Conservation (phyloP, 2,113 vertebrate species). For the Thomomys bottae region DNA sequence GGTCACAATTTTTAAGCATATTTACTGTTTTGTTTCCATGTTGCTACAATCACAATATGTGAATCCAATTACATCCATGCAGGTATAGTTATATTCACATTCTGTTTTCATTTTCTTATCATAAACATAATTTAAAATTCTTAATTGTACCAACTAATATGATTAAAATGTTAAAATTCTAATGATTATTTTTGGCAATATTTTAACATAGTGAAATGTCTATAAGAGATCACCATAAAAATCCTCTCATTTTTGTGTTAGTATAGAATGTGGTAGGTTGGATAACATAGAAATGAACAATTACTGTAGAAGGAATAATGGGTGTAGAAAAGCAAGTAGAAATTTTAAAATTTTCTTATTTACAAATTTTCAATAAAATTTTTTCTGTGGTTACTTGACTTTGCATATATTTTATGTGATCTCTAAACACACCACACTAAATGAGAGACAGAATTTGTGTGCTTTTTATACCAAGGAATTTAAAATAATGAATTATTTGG, state of each 20-base stretch:
- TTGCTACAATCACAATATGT: neutral
- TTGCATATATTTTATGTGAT: neutral
- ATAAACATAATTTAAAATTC: neutral
- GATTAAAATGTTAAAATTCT: neutral
- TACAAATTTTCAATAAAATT: neutral
- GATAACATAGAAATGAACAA: neutral
- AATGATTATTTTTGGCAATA: neutral
- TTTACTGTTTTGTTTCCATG: neutral
- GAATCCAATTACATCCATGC: neutral
- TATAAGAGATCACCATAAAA: constrained; percentile 3
- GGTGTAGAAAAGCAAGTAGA: neutral
- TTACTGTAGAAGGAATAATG: neutral
- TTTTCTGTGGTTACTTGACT: neutral
- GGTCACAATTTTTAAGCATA: constrained; percentile 34
- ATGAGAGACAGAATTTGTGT: neutral
- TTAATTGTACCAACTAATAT: neutral
- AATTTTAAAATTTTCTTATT: neutral
- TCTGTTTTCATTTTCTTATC: neutral
- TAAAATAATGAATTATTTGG: neutral
- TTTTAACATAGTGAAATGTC: neutral
- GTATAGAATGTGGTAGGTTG: neutral
- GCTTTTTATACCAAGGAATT: neutral
- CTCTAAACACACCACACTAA: neutral
- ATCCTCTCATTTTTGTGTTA: neutral
- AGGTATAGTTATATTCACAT: neutral